Base-by-base conservation (phyloP, 1,140 invertebrate genomes). In the Ectropis grisescens region DNA sequence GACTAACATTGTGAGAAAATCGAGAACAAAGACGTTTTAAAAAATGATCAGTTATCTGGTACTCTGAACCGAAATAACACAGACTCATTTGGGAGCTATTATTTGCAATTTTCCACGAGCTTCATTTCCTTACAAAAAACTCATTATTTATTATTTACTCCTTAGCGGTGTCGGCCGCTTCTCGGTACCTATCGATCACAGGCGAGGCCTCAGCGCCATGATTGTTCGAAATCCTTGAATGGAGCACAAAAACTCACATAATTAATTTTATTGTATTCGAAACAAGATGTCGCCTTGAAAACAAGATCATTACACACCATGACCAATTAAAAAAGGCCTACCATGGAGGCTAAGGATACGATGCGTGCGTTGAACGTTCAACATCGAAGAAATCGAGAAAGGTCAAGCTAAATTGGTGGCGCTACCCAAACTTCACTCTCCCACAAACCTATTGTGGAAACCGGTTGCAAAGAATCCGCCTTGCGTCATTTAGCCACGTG, bases 401-500 rank as follows among this genome's bases (percentile, higher is more conserved):
- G 68, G 43, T 61, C 66, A 57, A 29, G 13, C 10, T 59, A 61
- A 48, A 59, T 39, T 68, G 68, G 66, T 52, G 60, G 59, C 61
- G 57, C 68, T 64, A 61, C 49, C 50, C 51, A 45, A 57, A 62
- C 54, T 56, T 57, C 43, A 62, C 49, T 68, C 57, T 62, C 47
- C 46, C 54, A 54, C 44, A 58, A 47, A 62, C 51, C 58, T 50
- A 71, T 64, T 70, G 58, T 71, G 39, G 27, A 39, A 72, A 71
- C 72, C 62, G 55, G 69, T 70, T 59, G 36, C 37, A 40, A 64
- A 61, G 62, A 69, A 71, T 67, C 47, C 57, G 65, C 53, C 54
- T 67, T 64, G 56, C 65, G 61, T 74, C 66, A 69, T 43, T 51
- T 47, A 47, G 56, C 58, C 69, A 70, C 69, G 69, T 72, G 69